Base-by-base conservation (phyloP, 2,113 vertebrate genomes). In the Chamaetylas fuelleborni region DNA sequence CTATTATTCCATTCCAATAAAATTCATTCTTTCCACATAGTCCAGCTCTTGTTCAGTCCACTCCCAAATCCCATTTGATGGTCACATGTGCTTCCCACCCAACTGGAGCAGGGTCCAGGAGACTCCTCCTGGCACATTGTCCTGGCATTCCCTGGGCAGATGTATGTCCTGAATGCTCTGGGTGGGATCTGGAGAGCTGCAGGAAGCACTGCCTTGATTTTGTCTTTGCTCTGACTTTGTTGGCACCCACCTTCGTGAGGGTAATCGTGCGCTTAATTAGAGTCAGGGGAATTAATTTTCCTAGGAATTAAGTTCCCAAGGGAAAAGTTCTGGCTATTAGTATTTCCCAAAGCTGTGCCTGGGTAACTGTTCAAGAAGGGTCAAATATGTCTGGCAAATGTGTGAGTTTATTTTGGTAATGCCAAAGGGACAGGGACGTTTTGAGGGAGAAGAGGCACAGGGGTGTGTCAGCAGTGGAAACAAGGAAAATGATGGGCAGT, bases 181-280 rank as follows among this genome's bases (percentile, higher is more conserved):
- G 36, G 23, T 71, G 26, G 36, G 57, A 81, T 6, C 5, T 24
- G 54, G 54, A 42, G 33, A 67, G 9, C 34, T 36, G 12, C 73
- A 54, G 60, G 40, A 58, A 28, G 29, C 29, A 19, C 36, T 10
- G 4, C 0, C 0, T 29, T 26, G 29, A 38, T n/a, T 85, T 33
- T 26, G 34, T 42, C 40, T 84, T 69, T 36, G 24, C 20, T 20
- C 84, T 23, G 50, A 20, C 42, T 57, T 23, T 34, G 26, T 23
- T 36, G 50, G 40, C 51, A 61, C 42, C 31, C 42, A 26, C 25
- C 25, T 53, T 51, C 1, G 0, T 8, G 26, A 83, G 33, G 25
- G 26, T 19, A n/a, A 34, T 42, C 2, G 0, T 19, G 45, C 0
- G 0, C 36, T 34, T 69, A 47, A 76, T 34, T 4, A 0, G 16